These are phyloP conservation scores for Helicorthomorpha holstii DNA, from an alignment of 1,140 invertebrate genomes.

Conservation along the genomic window DNA sequence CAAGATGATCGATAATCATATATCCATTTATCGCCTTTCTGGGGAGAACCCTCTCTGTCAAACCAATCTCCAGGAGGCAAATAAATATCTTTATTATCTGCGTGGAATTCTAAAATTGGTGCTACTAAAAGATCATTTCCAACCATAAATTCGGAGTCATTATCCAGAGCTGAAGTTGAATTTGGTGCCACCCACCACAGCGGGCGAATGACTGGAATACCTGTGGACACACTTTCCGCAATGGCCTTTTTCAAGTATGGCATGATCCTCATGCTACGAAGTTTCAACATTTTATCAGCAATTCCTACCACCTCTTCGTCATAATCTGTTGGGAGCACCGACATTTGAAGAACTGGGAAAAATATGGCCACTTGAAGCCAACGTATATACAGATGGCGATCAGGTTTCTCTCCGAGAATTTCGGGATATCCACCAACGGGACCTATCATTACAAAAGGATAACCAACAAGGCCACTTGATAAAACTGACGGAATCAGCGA, in stretches of 20 bases:
- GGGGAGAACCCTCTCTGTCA: constrained; percentile 62
- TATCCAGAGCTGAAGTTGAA: constrained; percentile 55
- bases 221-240: constrained; percentile 47
- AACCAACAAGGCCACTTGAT: constrained; percentile 69
- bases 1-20: constrained; percentile 63
- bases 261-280: constrained; percentile 50
- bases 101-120: constrained; percentile 54
- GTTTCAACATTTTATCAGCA: constrained; percentile 49
- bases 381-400: constrained; percentile 73
- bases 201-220: constrained; percentile 66
- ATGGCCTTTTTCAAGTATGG: constrained; percentile 55
- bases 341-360: constrained; percentile 79
- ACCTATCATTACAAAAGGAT: constrained; percentile 80
- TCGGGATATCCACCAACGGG: constrained; percentile 65
- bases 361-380: constrained; percentile 92
- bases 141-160: constrained; percentile 75
- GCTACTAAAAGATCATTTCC: constrained; percentile 83
- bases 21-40: constrained; percentile 75
- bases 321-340: constrained; percentile 71
- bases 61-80: constrained; percentile 74
- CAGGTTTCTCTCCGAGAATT: constrained; percentile 33
- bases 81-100: constrained; percentile 52
- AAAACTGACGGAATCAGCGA: constrained; percentile 68
- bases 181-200: constrained; percentile 79
- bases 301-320: constrained; percentile 55